Conservation (phyloP, 2,113 vertebrate species). For the Tinamus guttatus region DNA sequence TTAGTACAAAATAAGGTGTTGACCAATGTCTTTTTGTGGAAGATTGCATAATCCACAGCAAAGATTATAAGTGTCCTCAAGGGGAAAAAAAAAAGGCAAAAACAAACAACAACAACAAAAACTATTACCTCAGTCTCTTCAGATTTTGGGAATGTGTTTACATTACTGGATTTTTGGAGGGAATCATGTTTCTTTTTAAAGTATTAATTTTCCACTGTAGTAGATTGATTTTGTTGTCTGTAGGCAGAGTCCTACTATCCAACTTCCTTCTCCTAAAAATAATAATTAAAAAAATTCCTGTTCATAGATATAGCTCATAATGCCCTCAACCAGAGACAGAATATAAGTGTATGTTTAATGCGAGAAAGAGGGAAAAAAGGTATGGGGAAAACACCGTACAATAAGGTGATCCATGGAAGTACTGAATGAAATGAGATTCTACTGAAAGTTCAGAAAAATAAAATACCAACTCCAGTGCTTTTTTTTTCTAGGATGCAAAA, state of each 20-base stretch:
- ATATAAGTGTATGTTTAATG: not conserved
- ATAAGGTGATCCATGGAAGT: not conserved
- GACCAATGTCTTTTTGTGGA: not conserved
- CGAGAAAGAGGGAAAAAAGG: not conserved
- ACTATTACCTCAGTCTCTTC: not conserved
- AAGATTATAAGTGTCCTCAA: not conserved
- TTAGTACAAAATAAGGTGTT: not conserved
- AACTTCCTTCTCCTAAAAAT: not conserved
- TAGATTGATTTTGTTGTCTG: not conserved
- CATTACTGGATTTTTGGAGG: not conserved
- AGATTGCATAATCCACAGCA: not conserved
- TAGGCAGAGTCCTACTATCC: not conserved
- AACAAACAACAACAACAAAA: not conserved
- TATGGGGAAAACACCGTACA: not conserved
- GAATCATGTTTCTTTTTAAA: not conserved
- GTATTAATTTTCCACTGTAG: not conserved
- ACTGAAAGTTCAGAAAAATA: not conserved
- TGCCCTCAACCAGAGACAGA: not conserved
- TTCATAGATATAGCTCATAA: accelerated
- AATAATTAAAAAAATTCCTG: not conserved
- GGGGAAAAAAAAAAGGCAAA: not conserved
- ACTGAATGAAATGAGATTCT: not conserved
- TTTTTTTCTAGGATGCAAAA: not conserved
- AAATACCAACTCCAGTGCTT: not conserved
- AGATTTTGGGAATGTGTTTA: not conserved